These are phyloP conservation scores for Hippopotamyrus pictus DNA, from an alignment of 2,797 vertebrate genomes.

Conservation along the genomic window DNA sequence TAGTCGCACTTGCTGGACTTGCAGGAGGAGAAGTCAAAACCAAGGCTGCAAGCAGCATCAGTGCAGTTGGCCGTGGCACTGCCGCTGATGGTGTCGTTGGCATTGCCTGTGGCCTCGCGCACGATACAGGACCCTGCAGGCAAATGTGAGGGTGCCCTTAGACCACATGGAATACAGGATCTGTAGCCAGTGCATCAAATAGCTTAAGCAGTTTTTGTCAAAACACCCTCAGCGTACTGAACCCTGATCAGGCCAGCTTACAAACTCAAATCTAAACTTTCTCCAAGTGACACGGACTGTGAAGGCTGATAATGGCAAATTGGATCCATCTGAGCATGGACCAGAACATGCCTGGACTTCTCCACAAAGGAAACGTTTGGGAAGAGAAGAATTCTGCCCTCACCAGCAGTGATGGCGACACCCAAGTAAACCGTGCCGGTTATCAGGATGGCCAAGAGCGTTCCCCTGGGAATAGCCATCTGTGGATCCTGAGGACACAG, in stretches of 20 bases:
- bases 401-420: conserved; percentile 89
- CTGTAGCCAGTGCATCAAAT: background rate
- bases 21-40: conserved; percentile 82
- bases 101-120: conserved; percentile 77
- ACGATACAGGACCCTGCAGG: conserved; percentile 82
- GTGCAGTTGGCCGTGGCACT: conserved; percentile 69
- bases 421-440: conserved; percentile 88
- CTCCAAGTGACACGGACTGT: background rate
- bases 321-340: background rate
- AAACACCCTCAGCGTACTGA: background rate
- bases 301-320: background rate
- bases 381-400: conserved; percentile 20
- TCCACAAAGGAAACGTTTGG: background rate
- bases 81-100: conserved; percentile 64
- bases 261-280: background rate
- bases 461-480: conserved; percentile 92
- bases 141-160: background rate
- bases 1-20: conserved; percentile 57
- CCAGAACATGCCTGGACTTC: background rate
- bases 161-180: background rate
- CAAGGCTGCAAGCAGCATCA: conserved; percentile 74
- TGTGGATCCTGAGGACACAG: conserved; percentile 80
- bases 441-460: conserved; percentile 88
- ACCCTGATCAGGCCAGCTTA: background rate
- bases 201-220: background rate